Conservation (phyloP, 1,140 invertebrate species). For the Metopolophium dirhodum region DNA sequence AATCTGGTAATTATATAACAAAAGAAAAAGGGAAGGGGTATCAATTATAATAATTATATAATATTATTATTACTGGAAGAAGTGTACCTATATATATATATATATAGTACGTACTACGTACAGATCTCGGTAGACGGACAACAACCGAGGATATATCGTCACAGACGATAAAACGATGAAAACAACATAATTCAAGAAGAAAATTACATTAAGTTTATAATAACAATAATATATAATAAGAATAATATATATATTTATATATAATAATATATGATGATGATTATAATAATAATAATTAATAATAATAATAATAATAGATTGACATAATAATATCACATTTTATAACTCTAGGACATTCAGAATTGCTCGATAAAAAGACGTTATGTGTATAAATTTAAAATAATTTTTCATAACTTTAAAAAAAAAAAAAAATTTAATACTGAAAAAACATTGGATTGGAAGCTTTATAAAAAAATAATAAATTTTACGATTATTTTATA, state of each 20-base stretch:
- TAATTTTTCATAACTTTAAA: not conserved
- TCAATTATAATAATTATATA: conserved; percentile 40
- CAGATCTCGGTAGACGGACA: not conserved
- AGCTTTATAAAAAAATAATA: not conserved
- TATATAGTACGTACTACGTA: not conserved
- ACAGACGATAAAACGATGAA: not conserved
- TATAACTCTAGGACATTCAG: conserved; percentile 32
- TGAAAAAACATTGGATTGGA: not conserved
- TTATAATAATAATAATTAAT: conserved; percentile 38
- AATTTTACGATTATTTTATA: not conserved
- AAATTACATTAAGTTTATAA: conserved; percentile 43
- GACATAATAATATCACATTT: conserved; percentile 53
- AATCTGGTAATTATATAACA: conserved; percentile 45
- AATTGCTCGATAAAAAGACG: conserved; percentile 52
- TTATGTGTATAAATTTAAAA: not conserved
- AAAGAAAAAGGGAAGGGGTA: conserved; percentile 27
- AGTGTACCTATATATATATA: not conserved
- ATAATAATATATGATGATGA: conserved; percentile 49
- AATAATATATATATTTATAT: conserved; percentile 41
- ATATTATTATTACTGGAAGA: conserved; percentile 34
- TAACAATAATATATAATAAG: conserved; percentile 44
- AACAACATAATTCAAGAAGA: conserved; percentile 27
- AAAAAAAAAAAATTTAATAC: not conserved
- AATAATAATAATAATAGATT: conserved; percentile 47
- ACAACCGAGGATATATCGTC: not conserved